Evolutionary conservation across 2,888 invertebrate species (phyloP).

Genomic region (Melanostoma scalare): DNA sequence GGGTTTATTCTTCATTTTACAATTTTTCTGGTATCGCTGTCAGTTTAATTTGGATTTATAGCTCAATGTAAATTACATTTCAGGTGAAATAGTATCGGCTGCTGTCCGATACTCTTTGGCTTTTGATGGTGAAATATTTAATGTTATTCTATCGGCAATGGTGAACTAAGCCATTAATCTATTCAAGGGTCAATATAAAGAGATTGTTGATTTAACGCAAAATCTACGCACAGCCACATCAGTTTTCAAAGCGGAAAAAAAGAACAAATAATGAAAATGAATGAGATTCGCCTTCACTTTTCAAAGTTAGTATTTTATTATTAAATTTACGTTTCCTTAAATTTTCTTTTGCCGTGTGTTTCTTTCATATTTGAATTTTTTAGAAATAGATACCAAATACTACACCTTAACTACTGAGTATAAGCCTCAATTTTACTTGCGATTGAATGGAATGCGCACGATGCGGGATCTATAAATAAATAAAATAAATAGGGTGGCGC

Average conservation of each 20-base stretch:
- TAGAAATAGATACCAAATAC: too few relatives aligned
- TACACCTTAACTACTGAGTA: too few relatives aligned
- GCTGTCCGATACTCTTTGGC: neutral
- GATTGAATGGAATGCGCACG: too few relatives aligned
- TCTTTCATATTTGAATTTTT: too few relatives aligned
- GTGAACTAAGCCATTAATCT: slow-evolving; percentile 47
- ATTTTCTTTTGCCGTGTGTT: too few relatives aligned
- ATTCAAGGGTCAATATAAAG: slow-evolving; percentile 14
- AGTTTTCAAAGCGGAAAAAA: neutral
- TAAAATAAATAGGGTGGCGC: too few relatives aligned
- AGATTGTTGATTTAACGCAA: slow-evolving; percentile 16
- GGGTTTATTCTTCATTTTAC: slow-evolving; percentile 7
- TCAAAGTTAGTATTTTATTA: too few relatives aligned
- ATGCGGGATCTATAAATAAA: too few relatives aligned
- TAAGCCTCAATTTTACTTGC: too few relatives aligned
- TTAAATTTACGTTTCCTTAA: too few relatives aligned
- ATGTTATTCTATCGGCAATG: slow-evolving; percentile 21
- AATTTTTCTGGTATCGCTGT: slow-evolving; percentile 17
- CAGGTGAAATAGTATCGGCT: slow-evolving; percentile 40
- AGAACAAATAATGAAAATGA: too few relatives aligned
- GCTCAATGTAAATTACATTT: slow-evolving; percentile 57
- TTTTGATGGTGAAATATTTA: slow-evolving; percentile 21
- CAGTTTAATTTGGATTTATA: slow-evolving; percentile 57
- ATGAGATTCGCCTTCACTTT: too few relatives aligned
- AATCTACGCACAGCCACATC: neutral